Base-by-base conservation (phyloP, 2,888 invertebrate genomes). In the Tetragnatha montana region DNA sequence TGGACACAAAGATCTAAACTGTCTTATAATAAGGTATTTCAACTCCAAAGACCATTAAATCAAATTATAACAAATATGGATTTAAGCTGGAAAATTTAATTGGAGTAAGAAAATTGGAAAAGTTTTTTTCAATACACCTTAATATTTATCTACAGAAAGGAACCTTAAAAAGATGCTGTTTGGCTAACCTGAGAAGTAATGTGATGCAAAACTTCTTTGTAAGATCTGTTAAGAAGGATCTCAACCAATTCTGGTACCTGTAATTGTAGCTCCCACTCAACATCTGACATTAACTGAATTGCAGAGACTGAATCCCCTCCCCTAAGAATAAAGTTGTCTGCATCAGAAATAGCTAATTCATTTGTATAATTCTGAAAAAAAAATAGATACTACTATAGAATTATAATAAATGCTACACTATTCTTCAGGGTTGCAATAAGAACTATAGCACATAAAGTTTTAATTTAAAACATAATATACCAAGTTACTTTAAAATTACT, bases 251-350 rank as follows among this genome's bases (percentile, higher is more conserved):
- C 80, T 50, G 93, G 92, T 70, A 92, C 85, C 10, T 86, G 80
- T 47, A 84, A 82, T 73, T 87, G 91, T 50, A 92, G 91, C 50
- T 80, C 70, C 71, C 71, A 84, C 91, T 95, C 94, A 80, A 96
- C 92, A 92, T 95, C 95, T 92, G 95, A 95, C 70, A 95, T 94
- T 85, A 97, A 94, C 91, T 95, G 94, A 12, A 96, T 93, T 19
- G 96, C 96, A 51, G 94, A 93, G 90, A 97, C 94, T 0, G 97
- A 97, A 92, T 95, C 95, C 4, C 97, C 97, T 50, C 97, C 97
- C 74, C 89, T 88, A 0, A 89, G 51, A 6, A 93, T 88, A 91
- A 94, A 94, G 73, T 92, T 92, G 75, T 92, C 92, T 50, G 76
- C 47, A 35, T 91, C 83, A 35, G n/a, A 60, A 69, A 91, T 14